A percentile compares a stretch with the other conserved stretches of the same genome.
Conservation (phyloP, 2,888 invertebrate genomes). For the Nasonovia ribisnigri region DNA sequence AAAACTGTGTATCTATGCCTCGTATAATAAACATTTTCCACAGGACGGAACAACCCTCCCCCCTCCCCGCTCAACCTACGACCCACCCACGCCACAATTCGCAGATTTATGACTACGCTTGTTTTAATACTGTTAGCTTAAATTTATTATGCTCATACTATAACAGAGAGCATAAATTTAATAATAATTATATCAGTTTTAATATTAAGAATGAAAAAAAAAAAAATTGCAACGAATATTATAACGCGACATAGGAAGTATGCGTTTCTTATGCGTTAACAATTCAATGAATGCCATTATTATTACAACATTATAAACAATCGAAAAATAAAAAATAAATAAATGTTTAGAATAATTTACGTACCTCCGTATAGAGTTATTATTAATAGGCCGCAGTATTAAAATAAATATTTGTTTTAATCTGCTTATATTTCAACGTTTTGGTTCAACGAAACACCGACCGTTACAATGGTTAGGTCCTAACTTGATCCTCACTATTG, state of each 20-base stretch:
- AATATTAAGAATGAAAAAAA: conserved; percentile 5
- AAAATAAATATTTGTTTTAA: background rate
- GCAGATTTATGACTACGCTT: conserved; percentile 57
- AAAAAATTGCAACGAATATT: background rate
- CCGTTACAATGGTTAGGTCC: background rate
- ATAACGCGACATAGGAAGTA: background rate
- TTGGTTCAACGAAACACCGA: background rate
- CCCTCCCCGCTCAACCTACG: background rate
- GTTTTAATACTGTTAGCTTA: conserved; percentile 50
- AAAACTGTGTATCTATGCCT: conserved; percentile 52
- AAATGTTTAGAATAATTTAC: background rate
- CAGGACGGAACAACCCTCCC: conserved; percentile 14
- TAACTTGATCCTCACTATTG: background rate
- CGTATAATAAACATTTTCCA: conserved; percentile 62
- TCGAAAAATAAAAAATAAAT: background rate
- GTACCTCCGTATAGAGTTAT: background rate
- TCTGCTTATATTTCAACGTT: background rate
- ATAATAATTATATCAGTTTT: conserved; percentile 55
- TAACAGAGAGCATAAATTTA: conserved; percentile 42
- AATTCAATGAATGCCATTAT: background rate
- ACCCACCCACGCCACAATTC: background rate
- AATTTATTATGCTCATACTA: conserved; percentile 57
- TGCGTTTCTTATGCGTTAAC: background rate
- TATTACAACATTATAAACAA: background rate
- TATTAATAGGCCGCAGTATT: background rate